Percentiles rank a stretch among this genome's conserved stretches.
Conservation (phyloP, 2,797 vertebrate genomes). For the Acrocephalus scirpaceus region DNA sequence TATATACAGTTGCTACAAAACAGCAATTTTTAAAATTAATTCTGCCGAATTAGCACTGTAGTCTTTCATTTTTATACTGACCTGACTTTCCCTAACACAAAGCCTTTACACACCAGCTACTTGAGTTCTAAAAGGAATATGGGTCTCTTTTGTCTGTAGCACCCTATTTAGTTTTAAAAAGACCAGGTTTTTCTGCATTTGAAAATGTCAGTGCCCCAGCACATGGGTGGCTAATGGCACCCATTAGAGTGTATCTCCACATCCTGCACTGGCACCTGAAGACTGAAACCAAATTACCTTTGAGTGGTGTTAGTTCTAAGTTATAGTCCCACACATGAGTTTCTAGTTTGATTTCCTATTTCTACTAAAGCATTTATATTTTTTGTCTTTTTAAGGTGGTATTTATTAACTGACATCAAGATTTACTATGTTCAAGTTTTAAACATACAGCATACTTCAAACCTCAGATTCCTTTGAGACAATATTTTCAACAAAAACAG, state of each 20-base stretch:
- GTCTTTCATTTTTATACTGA: neutral
- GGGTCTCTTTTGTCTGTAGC: neutral
- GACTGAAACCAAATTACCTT: neutral
- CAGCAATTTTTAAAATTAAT: conserved; percentile 48
- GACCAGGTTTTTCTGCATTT: neutral
- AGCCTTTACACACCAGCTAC: neutral
- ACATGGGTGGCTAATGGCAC: neutral
- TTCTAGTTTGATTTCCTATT: neutral
- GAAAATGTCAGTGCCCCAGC: neutral
- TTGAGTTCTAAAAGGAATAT: neutral
- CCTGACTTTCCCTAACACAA: neutral
- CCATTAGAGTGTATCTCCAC: neutral
- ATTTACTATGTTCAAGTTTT: conserved; percentile 48
- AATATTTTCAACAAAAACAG: conserved; percentile 36
- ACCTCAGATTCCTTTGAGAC: conserved; percentile 16
- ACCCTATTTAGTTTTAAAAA: neutral
- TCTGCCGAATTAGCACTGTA: neutral
- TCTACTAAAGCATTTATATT: neutral
- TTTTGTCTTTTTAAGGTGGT: neutral
- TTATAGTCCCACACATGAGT: neutral
- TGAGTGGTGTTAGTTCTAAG: neutral
- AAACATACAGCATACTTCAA: conserved; percentile 30
- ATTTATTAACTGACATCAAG: conserved; percentile 2
- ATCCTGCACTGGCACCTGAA: neutral
- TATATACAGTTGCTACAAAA: neutral